A percentile compares a stretch with the other conserved stretches of the same genome.
These are phyloP conservation scores for Solenopsis fugax DNA, from an alignment of 1,140 invertebrate genomes.

Conservation along the genomic window DNA sequence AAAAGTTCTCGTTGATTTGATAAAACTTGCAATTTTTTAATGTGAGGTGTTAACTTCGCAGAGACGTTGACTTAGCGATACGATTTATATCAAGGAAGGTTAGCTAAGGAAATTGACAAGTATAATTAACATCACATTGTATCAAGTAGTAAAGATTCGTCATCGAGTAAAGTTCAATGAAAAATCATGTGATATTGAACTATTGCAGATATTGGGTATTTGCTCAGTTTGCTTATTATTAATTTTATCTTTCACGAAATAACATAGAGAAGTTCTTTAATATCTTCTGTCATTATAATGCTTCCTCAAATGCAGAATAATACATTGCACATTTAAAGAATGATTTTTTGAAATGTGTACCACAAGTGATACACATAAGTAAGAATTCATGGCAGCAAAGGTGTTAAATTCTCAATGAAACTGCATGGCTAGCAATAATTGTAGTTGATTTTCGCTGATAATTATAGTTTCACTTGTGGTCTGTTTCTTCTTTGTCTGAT, in stretches of 20 bases:
- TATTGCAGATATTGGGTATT: background rate
- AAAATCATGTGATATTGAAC: background rate
- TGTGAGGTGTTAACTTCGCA: no score
- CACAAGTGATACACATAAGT: background rate
- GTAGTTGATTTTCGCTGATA: background rate
- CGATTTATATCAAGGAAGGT: background rate
- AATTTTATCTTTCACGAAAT: background rate
- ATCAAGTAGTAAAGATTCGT: background rate
- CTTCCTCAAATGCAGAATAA: background rate
- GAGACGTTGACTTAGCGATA: background rate
- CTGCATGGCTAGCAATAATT: background rate
- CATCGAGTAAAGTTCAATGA: slow-evolving; percentile 8
- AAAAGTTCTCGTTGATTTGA: background rate
- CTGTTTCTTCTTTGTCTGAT: background rate
- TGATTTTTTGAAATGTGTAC: background rate
- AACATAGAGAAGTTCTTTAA: background rate
- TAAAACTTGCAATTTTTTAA: no score
- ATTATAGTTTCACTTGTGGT: background rate
- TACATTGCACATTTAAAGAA: slow-evolving; percentile 6
- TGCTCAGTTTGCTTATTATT: background rate
- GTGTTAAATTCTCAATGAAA: background rate
- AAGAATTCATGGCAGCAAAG: background rate
- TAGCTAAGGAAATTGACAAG: background rate
- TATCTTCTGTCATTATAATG: background rate
- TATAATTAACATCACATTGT: background rate